Base-by-base conservation (phyloP, 1,140 invertebrate genomes). In the Procambarus clarkii region DNA sequence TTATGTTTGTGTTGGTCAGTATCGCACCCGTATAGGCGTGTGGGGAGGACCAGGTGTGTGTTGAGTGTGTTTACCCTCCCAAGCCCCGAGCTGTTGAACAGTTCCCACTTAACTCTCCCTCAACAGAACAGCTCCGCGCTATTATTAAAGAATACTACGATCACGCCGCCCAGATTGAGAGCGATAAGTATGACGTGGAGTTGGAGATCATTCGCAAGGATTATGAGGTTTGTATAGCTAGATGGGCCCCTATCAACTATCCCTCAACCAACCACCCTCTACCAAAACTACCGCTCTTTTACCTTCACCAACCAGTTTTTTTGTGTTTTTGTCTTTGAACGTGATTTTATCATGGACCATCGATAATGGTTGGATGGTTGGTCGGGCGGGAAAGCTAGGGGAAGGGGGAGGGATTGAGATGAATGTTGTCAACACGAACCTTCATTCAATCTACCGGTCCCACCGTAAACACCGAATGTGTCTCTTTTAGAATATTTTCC, bases 141-240 rank as follows among this genome's bases (percentile, higher is more conserved):
- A 85, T 91, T 87, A 78, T 92, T 86, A 88, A 89, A 84, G 84
- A 90, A 60, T 97, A 99, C 96, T 96, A 99, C 96, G 96, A 96
- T 94, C 97, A 97, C 96, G 97, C 99, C 95, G 94, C 94, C 94
- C 94, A 96, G 93, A 96, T 99, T 96, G 98, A 99, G 96, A 97
- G 98, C 94, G 96, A 97, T 95, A 99, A 99, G 96, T 99, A 98
- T 96, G 99, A 99, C 96, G 96, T 99, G 96, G 99, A 99, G 96
- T 97, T 98, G 96, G 96, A 98, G 95, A 98, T 99, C 95, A 97
- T 98, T 96, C 97, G 97, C 96, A 99, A 99, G 97, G 98, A 99
- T 95, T 97, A 97, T 95, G 98, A 99, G 98, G 98, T 93, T 93
- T 93, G 92, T 93, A 79, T 86, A 69, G n/a, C 48, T 64, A 79